These are phyloP conservation scores for Pteropus alecto DNA, from an alignment of 2,113 vertebrate genomes.

Conservation along the genomic window DNA sequence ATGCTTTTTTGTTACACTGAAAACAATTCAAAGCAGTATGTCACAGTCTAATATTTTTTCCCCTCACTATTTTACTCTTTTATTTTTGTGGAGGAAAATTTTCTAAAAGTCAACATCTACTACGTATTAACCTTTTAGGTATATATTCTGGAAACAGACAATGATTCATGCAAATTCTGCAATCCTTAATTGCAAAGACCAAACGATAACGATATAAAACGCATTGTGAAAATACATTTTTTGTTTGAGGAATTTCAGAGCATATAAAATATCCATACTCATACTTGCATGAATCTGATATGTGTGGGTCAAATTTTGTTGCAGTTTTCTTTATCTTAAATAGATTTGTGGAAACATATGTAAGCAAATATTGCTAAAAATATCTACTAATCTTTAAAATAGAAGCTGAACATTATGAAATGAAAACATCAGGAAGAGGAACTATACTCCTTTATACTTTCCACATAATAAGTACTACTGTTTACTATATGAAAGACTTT, in stretches of 20 bases:
- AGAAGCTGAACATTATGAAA: slow-evolving; percentile 38
- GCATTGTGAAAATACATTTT: neutral
- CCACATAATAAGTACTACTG: slow-evolving; percentile 31
- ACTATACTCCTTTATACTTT: neutral
- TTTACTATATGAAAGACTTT: slow-evolving; percentile 53
- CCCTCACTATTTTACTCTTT: neutral
- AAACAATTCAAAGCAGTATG: slow-evolving; percentile 16
- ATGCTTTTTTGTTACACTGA: neutral
- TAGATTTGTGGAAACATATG: neutral
- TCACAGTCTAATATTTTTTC: neutral
- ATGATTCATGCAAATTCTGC: slow-evolving; percentile 12
- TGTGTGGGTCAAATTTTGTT: neutral
- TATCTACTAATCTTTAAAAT: slow-evolving; percentile 39
- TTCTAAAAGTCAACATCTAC: slow-evolving; percentile 29
- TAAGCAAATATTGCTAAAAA: slow-evolving; percentile 10
- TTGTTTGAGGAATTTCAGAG: neutral
- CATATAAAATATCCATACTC: neutral
- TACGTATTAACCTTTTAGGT: neutral
- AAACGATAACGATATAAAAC: neutral
- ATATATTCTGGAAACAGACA: slow-evolving; percentile 24
- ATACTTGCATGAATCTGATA: neutral
- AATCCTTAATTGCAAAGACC: neutral
- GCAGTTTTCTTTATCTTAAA: slow-evolving; percentile 7
- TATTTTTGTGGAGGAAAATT: slow-evolving; percentile 26
- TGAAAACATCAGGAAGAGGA: neutral